Percentiles rank a stretch among this genome's conserved stretches.
These are phyloP conservation scores for Podarcis cretensis DNA, from an alignment of 2,113 vertebrate genomes.

Conservation along the genomic window DNA sequence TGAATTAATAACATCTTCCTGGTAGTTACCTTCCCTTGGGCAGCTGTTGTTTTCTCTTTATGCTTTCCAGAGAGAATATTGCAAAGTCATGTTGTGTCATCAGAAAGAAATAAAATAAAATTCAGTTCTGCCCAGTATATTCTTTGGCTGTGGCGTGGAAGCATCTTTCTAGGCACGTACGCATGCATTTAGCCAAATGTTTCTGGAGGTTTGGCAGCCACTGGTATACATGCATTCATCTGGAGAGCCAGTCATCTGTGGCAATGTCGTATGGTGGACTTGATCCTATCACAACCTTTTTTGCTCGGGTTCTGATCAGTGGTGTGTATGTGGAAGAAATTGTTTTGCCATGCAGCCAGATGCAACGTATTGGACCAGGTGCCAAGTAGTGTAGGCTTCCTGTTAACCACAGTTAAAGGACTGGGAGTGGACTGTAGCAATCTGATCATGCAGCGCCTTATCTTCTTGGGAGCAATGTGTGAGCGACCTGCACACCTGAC, in stretches of 20 bases:
- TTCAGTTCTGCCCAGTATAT: neutral
- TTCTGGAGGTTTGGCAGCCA: neutral
- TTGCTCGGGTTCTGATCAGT: neutral
- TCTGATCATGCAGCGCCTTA: neutral
- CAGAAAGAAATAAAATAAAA: neutral
- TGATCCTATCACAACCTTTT: neutral
- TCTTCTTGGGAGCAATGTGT: neutral
- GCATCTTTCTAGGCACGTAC: neutral
- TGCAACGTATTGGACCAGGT: neutral
- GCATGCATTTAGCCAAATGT: neutral
- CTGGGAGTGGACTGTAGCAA: neutral
- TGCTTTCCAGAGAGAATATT: conserved; percentile 21
- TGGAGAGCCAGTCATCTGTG: neutral
- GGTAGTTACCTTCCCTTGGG: conserved; percentile 10
- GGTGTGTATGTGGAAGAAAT: no score
- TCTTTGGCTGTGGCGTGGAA: neutral
- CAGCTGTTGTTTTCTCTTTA: conserved; percentile 1
- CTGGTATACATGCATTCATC: neutral
- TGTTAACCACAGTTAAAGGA: neutral
- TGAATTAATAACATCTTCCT: conserved; percentile 17
- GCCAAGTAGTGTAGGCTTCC: neutral
- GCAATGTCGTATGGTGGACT: neutral
- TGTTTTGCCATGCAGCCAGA: neutral
- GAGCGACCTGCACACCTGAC: neutral
- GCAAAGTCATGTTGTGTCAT: conserved; percentile 11